Evolutionary conservation across 2,888 invertebrate genomes (phyloP).

Genomic region (Epirrita christyi): DNA sequence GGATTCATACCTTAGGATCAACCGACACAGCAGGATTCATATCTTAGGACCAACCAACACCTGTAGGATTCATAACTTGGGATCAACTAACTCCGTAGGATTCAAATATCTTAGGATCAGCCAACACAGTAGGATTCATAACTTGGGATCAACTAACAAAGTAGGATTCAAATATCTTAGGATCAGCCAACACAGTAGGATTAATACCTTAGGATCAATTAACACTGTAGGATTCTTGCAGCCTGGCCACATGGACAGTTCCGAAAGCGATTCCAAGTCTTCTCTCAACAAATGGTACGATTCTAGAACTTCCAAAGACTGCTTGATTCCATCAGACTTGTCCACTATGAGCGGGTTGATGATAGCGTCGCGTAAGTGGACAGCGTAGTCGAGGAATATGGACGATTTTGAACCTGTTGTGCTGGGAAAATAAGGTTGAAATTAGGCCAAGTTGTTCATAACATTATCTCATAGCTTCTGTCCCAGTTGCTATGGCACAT

Average conservation of each 20-base stretch:
- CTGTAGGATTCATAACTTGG: too few species aligned
- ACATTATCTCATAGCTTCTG: not conserved
- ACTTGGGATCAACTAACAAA: too few species aligned
- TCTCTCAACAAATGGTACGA: conserved; percentile 95
- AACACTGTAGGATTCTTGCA: conserved; percentile 90
- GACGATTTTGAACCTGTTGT: conserved; percentile 92
- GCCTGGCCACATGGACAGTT: conserved; percentile 94
- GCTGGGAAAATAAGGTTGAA: conserved; percentile 67
- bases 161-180: too few species aligned
- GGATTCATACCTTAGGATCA: too few species aligned
- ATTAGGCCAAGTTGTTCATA: conserved; percentile 12
- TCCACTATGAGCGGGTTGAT: conserved; percentile 89
- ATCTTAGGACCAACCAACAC: too few species aligned
- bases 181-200: too few species aligned
- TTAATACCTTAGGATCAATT: conserved; percentile 88
- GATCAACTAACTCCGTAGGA: too few species aligned
- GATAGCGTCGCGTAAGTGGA: conserved; percentile 90
- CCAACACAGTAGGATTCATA: too few species aligned
- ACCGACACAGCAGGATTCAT: too few species aligned
- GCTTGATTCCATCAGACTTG: conserved; percentile 89
- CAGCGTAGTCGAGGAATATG: conserved; percentile 95
- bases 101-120: too few species aligned
- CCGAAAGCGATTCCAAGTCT: conserved; percentile 95
- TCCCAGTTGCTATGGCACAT: too few species aligned
- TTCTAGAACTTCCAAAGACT: conserved; percentile 90